Percentiles rank a stretch among this genome's conserved stretches.
These are phyloP conservation scores for Athalia circularis DNA, from an alignment of 2,888 invertebrate species.

Conservation along the genomic window DNA sequence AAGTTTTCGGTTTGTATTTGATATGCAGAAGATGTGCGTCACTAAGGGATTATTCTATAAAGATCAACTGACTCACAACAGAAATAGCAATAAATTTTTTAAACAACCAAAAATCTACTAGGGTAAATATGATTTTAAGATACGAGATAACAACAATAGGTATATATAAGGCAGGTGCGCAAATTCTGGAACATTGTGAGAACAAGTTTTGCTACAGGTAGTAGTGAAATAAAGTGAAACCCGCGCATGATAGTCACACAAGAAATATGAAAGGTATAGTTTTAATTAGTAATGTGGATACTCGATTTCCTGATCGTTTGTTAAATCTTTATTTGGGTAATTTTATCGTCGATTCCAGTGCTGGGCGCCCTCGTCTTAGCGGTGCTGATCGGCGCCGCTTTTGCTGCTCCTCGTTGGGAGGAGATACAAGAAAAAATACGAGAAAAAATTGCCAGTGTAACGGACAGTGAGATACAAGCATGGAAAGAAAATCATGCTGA, in stretches of 20 bases:
- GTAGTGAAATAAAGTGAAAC: conserved; percentile 4
- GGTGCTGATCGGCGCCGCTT: conserved; percentile 41
- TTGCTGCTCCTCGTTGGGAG: conserved; percentile 45
- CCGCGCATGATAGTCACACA: conserved; percentile 9
- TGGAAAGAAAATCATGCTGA: conserved; percentile 20
- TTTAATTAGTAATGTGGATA: neutral
- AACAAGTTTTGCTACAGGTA: neutral
- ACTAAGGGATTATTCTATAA: conserved; percentile 40
- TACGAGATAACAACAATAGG: conserved; percentile 38
- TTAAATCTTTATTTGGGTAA: neutral
- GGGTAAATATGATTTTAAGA: conserved; percentile 3
- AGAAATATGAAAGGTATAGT: conserved; percentile 40
- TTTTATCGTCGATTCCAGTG: conserved; percentile 30
- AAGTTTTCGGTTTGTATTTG: neutral
- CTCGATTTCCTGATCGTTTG: neutral
- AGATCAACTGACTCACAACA: conserved; percentile 38
- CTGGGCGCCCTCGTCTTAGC: conserved; percentile 21
- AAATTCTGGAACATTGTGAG: neutral
- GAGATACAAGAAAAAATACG: neutral
- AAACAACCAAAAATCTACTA: conserved; percentile 38
- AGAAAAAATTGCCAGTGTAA: conserved; percentile 5
- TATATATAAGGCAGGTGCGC: conserved; percentile 35
- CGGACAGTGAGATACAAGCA: conserved; percentile 6
- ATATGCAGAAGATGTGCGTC: conserved; percentile 21
- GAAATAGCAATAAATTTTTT: conserved; percentile 38